Evolutionary conservation across 2,888 invertebrate species (phyloP).

Genomic region (Thymelicus sylvestris): DNA sequence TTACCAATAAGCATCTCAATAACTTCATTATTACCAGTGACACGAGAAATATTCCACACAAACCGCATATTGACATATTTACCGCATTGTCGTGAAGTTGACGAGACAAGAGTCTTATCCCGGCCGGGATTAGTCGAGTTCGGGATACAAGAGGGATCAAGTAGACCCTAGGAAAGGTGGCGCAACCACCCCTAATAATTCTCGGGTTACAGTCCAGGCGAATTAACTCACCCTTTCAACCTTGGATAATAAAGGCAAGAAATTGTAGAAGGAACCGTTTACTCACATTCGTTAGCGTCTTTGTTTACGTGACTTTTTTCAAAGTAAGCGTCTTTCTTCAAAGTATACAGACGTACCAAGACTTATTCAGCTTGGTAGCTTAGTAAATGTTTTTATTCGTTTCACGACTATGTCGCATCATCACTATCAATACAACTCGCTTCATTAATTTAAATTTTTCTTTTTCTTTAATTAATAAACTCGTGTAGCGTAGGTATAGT

Average conservation of each 20-base stretch:
- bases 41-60: not conserved
- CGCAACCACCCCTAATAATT: conserved; percentile 17
- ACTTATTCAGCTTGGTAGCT: too few species aligned
- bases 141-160: conserved; percentile 31
- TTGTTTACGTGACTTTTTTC: not conserved
- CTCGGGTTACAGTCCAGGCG: conserved; percentile 15
- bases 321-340: not conserved
- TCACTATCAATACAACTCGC: too few species aligned
- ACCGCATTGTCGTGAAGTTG: conserved; percentile 7
- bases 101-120: conserved; percentile 28
- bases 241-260: conserved; percentile 8
- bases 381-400: not conserved
- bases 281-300: not conserved
- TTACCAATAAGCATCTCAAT: too few species aligned
- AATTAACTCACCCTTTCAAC: conserved; percentile 8
- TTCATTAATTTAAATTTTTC: too few species aligned
- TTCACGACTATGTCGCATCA: not conserved
- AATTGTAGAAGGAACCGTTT: not conserved
- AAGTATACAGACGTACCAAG: not conserved
- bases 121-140: conserved; percentile 24
- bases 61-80: conserved; percentile 6
- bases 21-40: too few species aligned
- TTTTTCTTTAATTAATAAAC: too few species aligned
- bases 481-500: too few species aligned
- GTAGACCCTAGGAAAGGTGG: conserved; percentile 9